Conservation (phyloP, 2,797 vertebrate genomes). For the Arnoldichthys spilopterus region DNA sequence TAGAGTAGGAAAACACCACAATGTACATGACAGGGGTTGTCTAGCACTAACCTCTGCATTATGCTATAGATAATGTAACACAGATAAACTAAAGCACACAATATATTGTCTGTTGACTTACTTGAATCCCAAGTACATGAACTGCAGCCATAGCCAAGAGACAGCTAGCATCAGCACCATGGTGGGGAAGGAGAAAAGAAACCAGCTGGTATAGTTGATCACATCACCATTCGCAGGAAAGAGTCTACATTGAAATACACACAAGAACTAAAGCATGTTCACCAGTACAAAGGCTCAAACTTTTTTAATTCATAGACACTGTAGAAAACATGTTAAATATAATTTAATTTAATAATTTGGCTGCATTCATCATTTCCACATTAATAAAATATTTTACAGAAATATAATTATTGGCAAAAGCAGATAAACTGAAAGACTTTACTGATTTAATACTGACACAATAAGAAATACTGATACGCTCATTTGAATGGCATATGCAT, state of each 20-base stretch:
- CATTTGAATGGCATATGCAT: no score
- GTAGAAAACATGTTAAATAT: no score
- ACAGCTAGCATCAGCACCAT: conserved; percentile 90
- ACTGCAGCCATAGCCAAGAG: conserved; percentile 92
- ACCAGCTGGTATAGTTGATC: conserved; percentile 96
- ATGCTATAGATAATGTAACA: background rate
- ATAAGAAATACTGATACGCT: no score
- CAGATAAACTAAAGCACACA: conserved; percentile 39
- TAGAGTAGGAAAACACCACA: no score
- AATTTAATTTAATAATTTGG: no score
- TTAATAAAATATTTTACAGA: no score
- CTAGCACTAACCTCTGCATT: background rate
- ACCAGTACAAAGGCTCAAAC: background rate
- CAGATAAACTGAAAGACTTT: no score
- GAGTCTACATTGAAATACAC: conserved; percentile 72
- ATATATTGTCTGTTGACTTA: conserved; percentile 70
- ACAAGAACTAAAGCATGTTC: background rate
- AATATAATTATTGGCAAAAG: no score
- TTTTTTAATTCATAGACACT: no score
- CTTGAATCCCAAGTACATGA: conserved; percentile 87
- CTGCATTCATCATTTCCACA: no score
- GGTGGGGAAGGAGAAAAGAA: conserved; percentile 93
- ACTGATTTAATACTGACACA: no score
- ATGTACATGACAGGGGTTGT: no score
- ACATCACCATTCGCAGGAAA: conserved; percentile 90